phyloP scores from a whole-genome alignment of 1,140 invertebrate genomes.

The Tenebrio molitor region DNA sequence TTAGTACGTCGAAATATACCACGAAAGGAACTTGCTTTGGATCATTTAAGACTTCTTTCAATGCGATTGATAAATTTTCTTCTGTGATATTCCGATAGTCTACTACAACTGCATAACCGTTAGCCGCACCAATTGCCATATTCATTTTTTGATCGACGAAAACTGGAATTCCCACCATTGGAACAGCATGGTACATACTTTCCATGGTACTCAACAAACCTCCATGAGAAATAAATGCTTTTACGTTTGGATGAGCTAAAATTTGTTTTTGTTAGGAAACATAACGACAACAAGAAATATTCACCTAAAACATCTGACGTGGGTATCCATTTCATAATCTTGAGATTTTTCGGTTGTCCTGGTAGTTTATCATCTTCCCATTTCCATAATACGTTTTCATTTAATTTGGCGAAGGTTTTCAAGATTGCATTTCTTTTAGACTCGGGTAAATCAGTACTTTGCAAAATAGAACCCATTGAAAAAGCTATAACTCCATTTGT shows the following conservation, averaged over 20 bases:
- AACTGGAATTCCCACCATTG: conserved; percentile 67
- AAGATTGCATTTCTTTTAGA: conserved; percentile 66
- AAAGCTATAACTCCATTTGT: conserved; percentile 70
- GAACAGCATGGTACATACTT: conserved; percentile 68
- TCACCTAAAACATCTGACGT: conserved; percentile 72
- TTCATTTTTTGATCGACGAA: conserved; percentile 62
- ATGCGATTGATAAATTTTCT: conserved; percentile 54
- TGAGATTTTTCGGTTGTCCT: conserved; percentile 68
- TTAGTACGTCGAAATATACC: no score
- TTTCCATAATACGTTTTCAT: conserved; percentile 70
- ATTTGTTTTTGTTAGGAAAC: no score
- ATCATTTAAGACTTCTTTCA: conserved; percentile 61
- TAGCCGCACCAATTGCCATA: conserved; percentile 56
- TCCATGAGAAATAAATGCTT: conserved; percentile 70
- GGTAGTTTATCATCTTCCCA: conserved; percentile 68
- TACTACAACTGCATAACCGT: conserved; percentile 60
- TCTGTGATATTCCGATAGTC: conserved; percentile 57
- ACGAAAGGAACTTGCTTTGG: conserved; percentile 58
- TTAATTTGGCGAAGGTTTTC: conserved; percentile 66
- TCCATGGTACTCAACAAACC: conserved; percentile 70
- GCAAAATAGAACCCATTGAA: conserved; percentile 69
- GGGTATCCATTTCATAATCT: conserved; percentile 70
- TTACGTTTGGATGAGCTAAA: conserved; percentile 59
- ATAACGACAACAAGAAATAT: no score
- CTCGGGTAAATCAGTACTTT: conserved; percentile 65